Percentiles rank a stretch among this genome's conserved stretches.
These are phyloP conservation scores for Galaxea fascicularis DNA, from an alignment of 92 coral and sea anemone genomes.

Conservation along the genomic window DNA sequence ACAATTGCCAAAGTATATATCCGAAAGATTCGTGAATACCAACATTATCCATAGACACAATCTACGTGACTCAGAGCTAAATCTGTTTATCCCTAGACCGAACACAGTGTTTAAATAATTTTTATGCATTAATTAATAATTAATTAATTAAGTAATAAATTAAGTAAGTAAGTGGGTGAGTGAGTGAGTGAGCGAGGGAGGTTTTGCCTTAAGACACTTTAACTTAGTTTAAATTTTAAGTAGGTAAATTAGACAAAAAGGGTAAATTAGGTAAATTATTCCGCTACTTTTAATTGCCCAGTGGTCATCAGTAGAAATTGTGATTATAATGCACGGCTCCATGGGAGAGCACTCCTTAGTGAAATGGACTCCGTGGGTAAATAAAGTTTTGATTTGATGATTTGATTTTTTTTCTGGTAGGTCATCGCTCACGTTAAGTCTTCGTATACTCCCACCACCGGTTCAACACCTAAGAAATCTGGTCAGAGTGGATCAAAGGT, in stretches of 20 bases:
- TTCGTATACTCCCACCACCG: constrained; percentile 15
- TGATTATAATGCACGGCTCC: too few species aligned
- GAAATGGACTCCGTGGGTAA: too few species aligned
- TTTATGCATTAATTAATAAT: background rate
- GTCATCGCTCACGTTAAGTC: constrained; percentile 24
- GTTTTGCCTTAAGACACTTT: too few species aligned
- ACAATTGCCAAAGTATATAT: constrained; percentile 27
- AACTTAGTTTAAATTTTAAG: too few species aligned
- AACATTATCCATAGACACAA: constrained; percentile 36
- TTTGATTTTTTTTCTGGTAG: background rate
- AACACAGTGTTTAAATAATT: constrained; percentile 19
- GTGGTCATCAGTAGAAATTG: too few species aligned
- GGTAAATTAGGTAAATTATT: too few species aligned
- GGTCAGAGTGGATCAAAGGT: constrained; percentile 41
- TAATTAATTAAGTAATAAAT: background rate
- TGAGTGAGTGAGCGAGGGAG: too few species aligned
- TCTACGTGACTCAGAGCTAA: constrained; percentile 39
- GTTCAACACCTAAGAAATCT: constrained; percentile 27
- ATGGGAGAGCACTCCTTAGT: too few species aligned
- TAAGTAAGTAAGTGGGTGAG: too few species aligned
- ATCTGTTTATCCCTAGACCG: constrained; percentile 42
- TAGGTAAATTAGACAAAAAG: too few species aligned
- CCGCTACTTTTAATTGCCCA: too few species aligned
- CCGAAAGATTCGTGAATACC: constrained; percentile 23
- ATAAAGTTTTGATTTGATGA: too few species aligned